Evolutionary conservation across 2,797 vertebrate genomes (phyloP), one percentile per base, ranked within the genome.

Genomic region (Gadopsis marmoratus): DNA sequence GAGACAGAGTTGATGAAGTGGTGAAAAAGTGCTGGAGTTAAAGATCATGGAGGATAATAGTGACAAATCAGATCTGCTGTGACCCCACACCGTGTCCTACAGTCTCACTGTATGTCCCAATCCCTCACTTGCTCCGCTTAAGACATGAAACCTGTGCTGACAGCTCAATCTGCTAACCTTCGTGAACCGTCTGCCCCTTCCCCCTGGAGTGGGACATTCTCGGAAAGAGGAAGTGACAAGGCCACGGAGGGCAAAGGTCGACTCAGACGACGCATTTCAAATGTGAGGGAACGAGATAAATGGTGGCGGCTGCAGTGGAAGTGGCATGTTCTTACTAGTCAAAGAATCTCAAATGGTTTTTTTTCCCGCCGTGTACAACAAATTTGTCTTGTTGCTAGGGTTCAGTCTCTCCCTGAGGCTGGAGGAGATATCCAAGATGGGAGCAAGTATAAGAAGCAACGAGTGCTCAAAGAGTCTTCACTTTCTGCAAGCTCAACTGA

Each of bases 111-210:
- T 81, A 74, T 74, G 64, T 37, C 59, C 10, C 71, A n/a, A 68
- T 74, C 64, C 58, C 48, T 82, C 58, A 84, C 79, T 60, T 21
- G 68, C 66, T 37, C 62, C 78, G 71, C 81, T 73, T 78, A 81
- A 80, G 85, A 82, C 48, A 6, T 73, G 78, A 81, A 84, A 86
- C 80, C 86, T 85, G 80, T 76, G 78, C 76, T 78, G 85, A 91
- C 90, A 91, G 85, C 84, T 91, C 82, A 82, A 82, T 83, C 78
- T 81, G 84, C 88, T 85, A 16, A 91, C 91, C 89, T 72, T 8
- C 43, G 63, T 62, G 83, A 89, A 83, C 85, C 21, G 4, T 60
- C 71, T 65, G 7, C 50, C 61, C 51, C 71, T 48, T 41, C 73
- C 53, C 54, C 53, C 74, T 4, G 35, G 35, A 78, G 60, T 10